Base-by-base conservation (phyloP, 1,140 invertebrate species). In the Zeugodacus cucurbitae region DNA sequence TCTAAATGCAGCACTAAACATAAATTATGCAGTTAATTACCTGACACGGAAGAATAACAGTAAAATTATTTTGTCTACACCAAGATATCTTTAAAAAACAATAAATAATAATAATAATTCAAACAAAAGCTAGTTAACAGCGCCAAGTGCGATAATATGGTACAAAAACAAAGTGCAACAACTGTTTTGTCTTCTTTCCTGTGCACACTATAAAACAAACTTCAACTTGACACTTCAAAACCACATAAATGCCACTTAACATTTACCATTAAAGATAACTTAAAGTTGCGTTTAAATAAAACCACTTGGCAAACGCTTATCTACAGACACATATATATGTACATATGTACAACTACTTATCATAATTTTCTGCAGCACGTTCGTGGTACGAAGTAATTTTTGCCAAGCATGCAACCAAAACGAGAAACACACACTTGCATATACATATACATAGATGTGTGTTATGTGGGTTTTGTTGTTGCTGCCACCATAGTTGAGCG, bases 151-250 rank as follows among this genome's bases (percentile, higher is more conserved):
- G 11, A 54, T 4, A 54, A 54, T 20, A 3, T n/a, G n/a, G n/a
- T n/a, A 54, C 0, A 20, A 54, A 54, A 17, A 5, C 41, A 54
- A 54, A 17, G 20, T 26, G n/a, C 48, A 14, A 48, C 41, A 82
- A 0, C n/a, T 82, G 0, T 48, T 48, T 82, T 17, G 4, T n/a
- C 11, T 48, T 48, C 3, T n/a, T 14, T 44, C 1, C 74, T 78
- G 14, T 2, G 22, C 10, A 62, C 5, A 26, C 70, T 8, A 48
- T 48, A 44, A 82, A 82, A 82, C 41, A 82, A 82, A 82, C 74
- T 82, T 82, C 37, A 82, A 82, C 74, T 82, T 82, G 74, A 82
- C 74, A 82, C 74, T 82, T 29, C 41, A 82, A 82, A 82, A 44
- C 74, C 37, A 48, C 41, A 82, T 82, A 82, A 82, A 82, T 82